phyloP scores from a whole-genome alignment of 2,888 invertebrate genomes.

The Thelaira solivaga region DNA sequence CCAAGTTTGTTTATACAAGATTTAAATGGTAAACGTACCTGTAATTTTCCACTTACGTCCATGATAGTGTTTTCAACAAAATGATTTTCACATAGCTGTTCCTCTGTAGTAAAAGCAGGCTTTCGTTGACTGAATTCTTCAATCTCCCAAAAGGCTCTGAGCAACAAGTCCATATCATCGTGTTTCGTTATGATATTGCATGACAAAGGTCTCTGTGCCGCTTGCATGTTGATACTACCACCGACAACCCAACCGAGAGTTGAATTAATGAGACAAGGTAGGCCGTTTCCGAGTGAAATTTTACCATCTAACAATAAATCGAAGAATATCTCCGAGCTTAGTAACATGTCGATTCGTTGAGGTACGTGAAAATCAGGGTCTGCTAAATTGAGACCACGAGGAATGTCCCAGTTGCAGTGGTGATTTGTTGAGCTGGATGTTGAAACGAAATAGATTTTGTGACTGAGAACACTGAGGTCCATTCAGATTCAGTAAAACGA shows the following conservation, averaged over 20 bases:
- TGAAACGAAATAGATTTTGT: conserved; percentile 23
- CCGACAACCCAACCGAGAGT: conserved; percentile 15
- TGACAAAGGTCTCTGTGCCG: neutral
- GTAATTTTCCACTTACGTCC: neutral
- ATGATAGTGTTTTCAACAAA: neutral
- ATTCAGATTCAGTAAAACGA: neutral
- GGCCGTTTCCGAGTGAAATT: conserved; percentile 1
- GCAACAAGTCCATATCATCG: neutral
- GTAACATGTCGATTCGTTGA: neutral
- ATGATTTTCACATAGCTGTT: neutral
- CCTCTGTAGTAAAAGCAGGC: neutral
- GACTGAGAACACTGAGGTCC: conserved; percentile 26
- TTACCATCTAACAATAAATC: too few species aligned
- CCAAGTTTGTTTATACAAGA: neutral
- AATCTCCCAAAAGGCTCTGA: conserved; percentile 20
- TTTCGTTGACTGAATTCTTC: conserved; percentile 1
- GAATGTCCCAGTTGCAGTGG: neutral
- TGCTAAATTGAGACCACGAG: neutral
- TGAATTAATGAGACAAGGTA: conserved; percentile 9
- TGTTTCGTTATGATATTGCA: conserved; percentile 5
- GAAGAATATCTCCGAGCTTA: conserved; percentile 11
- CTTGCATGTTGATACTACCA: neutral
- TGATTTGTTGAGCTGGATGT: neutral
- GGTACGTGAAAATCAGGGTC: neutral
- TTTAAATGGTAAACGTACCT: neutral